Evolutionary conservation across 1,140 invertebrate genomes (phyloP), one percentile per base, ranked within the genome.

Genomic region (Pantala flavescens): DNA sequence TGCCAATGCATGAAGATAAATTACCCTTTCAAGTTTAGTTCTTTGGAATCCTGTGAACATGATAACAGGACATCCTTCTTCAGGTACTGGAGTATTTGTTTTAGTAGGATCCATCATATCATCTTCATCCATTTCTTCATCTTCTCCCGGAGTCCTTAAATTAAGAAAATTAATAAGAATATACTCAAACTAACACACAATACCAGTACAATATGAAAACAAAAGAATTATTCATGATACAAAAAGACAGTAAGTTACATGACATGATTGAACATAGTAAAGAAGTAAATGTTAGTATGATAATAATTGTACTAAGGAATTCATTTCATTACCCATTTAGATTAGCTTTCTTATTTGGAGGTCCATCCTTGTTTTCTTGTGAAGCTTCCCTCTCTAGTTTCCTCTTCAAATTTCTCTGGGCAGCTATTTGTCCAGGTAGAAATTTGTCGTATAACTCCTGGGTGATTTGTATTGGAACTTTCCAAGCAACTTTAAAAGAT

Each of bases 391-490:
- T 63, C 5, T 63, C 49, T 5, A 63, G 49, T 14, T 63, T 63
- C 16, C 49, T 16, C 49, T 63, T 63, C 12, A 63, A 63, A 19
- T 21, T 63, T 21, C 49, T 63, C 49, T 63, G 49, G 2, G 49
- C 14, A 63, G 16, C n/a, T 63, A 63, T 63, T 63, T 63, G 49
- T 63, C 49, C 49, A 63, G 49, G 49, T 7, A 16, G 49, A 21
- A 63, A 63, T 14, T 63, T 63, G 16, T 63, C 49, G 12, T 63
- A 63, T 14, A 63, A 14, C n/a, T 96, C 93, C 82, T 93, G 93
- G 0, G 90, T 90, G 74, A 97, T 90, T 80, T 94, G 94, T 43
- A 97, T 91, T 0, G 94, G 93, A 81, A 90, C 90, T 83, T 94
- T 94, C 95, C 95, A 97, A 3, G 93, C 91, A 82, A 90, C 93